These are phyloP conservation scores for Nothocercus nigrocapillus DNA, from an alignment of 2,113 vertebrate genomes.

Conservation along the genomic window DNA sequence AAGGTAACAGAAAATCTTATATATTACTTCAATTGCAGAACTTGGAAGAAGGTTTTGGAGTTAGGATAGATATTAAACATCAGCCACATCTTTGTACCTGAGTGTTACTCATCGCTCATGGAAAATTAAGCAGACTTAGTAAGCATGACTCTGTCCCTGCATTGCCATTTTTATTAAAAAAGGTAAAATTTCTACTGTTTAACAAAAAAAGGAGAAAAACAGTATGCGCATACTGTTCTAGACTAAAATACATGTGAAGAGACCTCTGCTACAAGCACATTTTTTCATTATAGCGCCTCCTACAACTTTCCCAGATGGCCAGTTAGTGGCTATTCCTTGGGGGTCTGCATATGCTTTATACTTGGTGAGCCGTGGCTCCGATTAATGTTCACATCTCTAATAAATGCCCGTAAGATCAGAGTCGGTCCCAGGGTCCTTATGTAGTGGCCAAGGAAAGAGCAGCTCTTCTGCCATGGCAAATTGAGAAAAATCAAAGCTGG, in stretches of 20 bases:
- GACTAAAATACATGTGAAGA: not conserved
- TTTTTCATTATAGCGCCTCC: not conserved
- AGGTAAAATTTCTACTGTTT: not conserved
- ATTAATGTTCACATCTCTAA: not conserved
- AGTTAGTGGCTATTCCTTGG: constrained; percentile 7
- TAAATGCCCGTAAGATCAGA: not conserved
- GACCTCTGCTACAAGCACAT: not conserved
- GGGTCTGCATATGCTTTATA: not conserved
- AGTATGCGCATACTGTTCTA: not conserved
- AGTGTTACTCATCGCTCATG: not conserved
- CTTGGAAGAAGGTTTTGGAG: not conserved
- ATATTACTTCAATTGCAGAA: not conserved
- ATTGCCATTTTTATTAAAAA: fast-evolving
- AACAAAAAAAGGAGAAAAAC: not conserved
- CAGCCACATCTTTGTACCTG: not conserved
- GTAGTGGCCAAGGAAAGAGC: not conserved
- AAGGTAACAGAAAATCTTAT: no score
- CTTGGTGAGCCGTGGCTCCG: not conserved
- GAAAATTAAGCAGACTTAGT: not conserved
- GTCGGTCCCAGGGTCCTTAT: not conserved
- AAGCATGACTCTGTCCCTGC: not conserved
- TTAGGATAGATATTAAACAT: not conserved
- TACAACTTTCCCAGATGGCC: constrained; percentile 2
- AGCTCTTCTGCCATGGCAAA: not conserved
- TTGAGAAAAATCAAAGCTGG: not conserved